A percentile compares a stretch with the other conserved stretches of the same genome.
Conservation (phyloP, 2,797 vertebrate genomes). For the Astyanax mexicanus region DNA sequence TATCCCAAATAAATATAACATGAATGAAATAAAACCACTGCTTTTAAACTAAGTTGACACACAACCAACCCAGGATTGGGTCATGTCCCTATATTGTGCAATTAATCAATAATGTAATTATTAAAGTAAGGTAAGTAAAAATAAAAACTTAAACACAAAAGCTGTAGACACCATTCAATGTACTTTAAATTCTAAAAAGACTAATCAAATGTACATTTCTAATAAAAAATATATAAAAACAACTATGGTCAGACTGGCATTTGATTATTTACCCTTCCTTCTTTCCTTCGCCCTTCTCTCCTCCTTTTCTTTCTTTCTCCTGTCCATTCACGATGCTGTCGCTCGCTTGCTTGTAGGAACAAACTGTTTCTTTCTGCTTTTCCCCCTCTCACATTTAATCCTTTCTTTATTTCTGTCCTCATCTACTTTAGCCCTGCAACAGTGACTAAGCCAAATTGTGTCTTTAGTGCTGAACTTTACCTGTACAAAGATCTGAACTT, state of each 20-base stretch:
- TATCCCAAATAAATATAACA: too few relatives aligned
- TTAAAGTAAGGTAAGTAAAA: too few relatives aligned
- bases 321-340: slow-evolving; percentile 25
- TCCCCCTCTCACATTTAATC: not conserved
- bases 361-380: not conserved
- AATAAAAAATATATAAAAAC: too few relatives aligned
- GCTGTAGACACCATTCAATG: too few relatives aligned
- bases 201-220: not conserved
- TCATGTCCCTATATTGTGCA: too few relatives aligned
- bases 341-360: not conserved
- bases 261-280: slow-evolving; percentile 72
- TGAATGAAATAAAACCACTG: too few relatives aligned
- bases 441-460: slow-evolving; percentile 19
- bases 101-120: too few relatives aligned
- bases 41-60: too few relatives aligned
- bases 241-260: too few relatives aligned
- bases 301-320: slow-evolving; percentile 41
- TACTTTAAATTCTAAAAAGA: not conserved
- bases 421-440: not conserved
- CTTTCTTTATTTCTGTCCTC: not conserved
- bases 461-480: slow-evolving; percentile 18
- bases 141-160: too few relatives aligned
- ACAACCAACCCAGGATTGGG: too few relatives aligned
- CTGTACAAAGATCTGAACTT: slow-evolving; percentile 31
- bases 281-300: slow-evolving; percentile 60